Percentiles rank a stretch among this genome's conserved stretches.
Evolutionary conservation across 2,888 invertebrate species (phyloP).

Genomic region (Tinea semifulvella): DNA sequence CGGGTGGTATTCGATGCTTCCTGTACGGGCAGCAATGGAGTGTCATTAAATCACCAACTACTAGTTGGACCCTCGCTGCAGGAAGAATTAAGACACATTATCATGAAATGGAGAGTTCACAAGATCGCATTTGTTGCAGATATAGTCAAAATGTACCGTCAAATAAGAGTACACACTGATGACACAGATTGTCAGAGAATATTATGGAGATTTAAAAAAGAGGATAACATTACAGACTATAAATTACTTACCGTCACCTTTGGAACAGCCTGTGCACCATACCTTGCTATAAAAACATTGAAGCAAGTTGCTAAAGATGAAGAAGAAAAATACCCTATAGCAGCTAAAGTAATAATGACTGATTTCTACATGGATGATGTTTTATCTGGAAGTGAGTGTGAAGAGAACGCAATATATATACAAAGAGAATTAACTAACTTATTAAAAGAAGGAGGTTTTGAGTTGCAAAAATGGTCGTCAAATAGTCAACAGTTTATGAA

Average conservation of each 20-base stretch:
- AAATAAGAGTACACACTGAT: conserved; percentile 17
- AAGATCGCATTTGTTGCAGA: conserved; percentile 21
- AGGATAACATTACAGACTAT: conserved; percentile 17
- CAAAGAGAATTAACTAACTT: background rate
- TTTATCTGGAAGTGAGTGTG: conserved; percentile 4
- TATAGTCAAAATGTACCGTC: conserved; percentile 24
- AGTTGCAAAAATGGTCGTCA: conserved; percentile 12
- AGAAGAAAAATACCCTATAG: conserved; percentile 16
- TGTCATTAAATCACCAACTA: no score
- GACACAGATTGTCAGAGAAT: conserved; percentile 22
- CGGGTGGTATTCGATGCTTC: no score
- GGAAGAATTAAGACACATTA: conserved; percentile 21
- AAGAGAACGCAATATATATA: background rate
- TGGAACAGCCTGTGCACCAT: conserved; percentile 22
- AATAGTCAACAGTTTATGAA: conserved; percentile 2
- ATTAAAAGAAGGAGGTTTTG: conserved; percentile 9
- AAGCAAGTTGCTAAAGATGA: conserved; percentile 20
- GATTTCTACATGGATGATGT: conserved; percentile 13
- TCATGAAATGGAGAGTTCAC: conserved; percentile 23
- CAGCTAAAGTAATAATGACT: conserved; percentile 14
- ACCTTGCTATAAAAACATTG: conserved; percentile 20
- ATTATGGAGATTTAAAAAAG: conserved; percentile 18
- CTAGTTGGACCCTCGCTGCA: no score
- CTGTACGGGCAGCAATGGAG: no score
- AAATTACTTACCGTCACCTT: conserved; percentile 20